Percentiles rank a stretch among this genome's conserved stretches.
Evolutionary conservation across 2,888 invertebrate genomes (phyloP).

Genomic region (Pristionchus exspectatus): DNA sequence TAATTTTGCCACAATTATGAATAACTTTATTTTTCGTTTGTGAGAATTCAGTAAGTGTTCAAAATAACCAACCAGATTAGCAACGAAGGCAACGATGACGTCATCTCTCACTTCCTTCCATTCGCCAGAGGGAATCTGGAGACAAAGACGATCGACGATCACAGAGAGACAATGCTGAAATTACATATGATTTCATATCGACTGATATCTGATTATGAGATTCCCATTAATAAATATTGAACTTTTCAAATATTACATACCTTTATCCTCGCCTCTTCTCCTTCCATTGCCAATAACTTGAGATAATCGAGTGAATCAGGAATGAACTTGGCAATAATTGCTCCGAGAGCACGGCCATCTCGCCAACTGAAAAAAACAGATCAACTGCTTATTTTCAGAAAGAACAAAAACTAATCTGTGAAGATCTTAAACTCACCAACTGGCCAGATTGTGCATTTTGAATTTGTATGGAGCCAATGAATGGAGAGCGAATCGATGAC

Average conservation of each 20-base stretch:
- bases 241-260: not conserved
- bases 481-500: slow-evolving; percentile 85
- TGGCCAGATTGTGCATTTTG: slow-evolving; percentile 86
- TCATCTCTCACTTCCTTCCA: slow-evolving; percentile 39
- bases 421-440: slow-evolving; percentile 79
- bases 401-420: not conserved
- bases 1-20: not conserved
- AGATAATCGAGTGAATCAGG: slow-evolving; percentile 61
- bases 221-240: no score
- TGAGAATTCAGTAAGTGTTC: not conserved
- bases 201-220: not conserved
- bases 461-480: slow-evolving; percentile 84
- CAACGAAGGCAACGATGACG: slow-evolving; percentile 37
- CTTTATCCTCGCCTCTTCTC: slow-evolving; percentile 53
- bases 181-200: not conserved
- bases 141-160: not conserved
- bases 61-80: slow-evolving; percentile 11
- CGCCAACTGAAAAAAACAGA: slow-evolving; percentile 61
- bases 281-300: slow-evolving; percentile 54
- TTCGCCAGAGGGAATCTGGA: not conserved
- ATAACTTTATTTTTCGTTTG: no score
- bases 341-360: slow-evolving; percentile 67
- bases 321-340: slow-evolving; percentile 65
- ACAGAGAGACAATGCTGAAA: slow-evolving; percentile 46
- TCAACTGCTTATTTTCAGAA: slow-evolving; percentile 76